Evolutionary conservation across 2,888 invertebrate genomes (phyloP).

Genomic region (Orthosia cruda): DNA sequence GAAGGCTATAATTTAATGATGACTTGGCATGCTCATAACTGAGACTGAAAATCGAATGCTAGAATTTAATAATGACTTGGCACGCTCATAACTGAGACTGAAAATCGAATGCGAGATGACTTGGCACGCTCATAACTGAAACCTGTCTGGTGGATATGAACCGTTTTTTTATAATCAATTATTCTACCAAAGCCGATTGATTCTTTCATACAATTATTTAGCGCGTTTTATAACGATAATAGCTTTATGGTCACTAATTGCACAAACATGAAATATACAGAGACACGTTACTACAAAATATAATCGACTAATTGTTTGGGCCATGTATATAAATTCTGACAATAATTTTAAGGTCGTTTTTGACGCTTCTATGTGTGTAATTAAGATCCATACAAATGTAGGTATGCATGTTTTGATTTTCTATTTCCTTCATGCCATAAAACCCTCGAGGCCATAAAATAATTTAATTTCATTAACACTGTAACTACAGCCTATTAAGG

Average conservation of each 20-base stretch:
- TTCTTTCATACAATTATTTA: background rate
- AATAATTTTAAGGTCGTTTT: slow-evolving; percentile 22
- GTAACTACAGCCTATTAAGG: slow-evolving; percentile 2
- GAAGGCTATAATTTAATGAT: too few relatives aligned
- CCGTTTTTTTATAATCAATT: background rate
- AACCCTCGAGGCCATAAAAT: slow-evolving; percentile 15
- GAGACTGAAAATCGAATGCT: too few relatives aligned
- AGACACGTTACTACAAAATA: background rate
- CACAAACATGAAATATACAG: slow-evolving; percentile 1
- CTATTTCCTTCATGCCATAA: slow-evolving; percentile 12
- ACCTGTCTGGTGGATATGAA: background rate
- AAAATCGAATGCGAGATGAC: too few relatives aligned
- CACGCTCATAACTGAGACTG: background rate
- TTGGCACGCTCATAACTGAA: background rate
- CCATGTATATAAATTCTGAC: slow-evolving; percentile 1
- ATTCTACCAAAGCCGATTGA: slow-evolving; percentile 22
- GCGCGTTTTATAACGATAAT: slow-evolving; percentile 19
- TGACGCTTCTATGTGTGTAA: slow-evolving; percentile 11
- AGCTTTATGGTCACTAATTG: slow-evolving; percentile 50
- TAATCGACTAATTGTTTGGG: slow-evolving; percentile 24
- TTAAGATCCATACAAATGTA: background rate
- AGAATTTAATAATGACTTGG: background rate
- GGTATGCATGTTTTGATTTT: background rate
- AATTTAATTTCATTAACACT: slow-evolving; percentile 9
- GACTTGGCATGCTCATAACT: too few relatives aligned